Conservation (phyloP, 1,140 invertebrate species). For the Drosophila sp. region DNA sequence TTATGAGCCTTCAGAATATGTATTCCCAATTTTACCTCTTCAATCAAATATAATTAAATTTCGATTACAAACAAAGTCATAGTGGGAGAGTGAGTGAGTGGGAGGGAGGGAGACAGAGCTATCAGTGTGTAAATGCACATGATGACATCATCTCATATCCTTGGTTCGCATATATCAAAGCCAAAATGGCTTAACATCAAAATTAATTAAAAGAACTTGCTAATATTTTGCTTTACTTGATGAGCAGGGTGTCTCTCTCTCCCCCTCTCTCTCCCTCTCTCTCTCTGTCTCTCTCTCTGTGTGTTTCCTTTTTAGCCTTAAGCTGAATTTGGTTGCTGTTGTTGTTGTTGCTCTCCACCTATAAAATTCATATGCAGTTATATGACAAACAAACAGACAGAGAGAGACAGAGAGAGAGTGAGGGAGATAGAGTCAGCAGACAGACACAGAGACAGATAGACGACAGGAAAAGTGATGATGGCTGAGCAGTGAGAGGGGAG, state of each 20-base stretch:
- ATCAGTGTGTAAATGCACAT: neutral
- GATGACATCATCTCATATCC: conserved; percentile 6
- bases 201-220: conserved; percentile 53
- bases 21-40: neutral
- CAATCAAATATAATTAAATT: conserved; percentile 19
- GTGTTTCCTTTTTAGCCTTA: conserved; percentile 18
- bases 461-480: conserved; percentile 14
- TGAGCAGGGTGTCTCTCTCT: conserved; percentile 6
- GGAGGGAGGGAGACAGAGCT: neutral
- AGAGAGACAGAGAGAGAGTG: conserved; percentile 26
- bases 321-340: conserved; percentile 35
- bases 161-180: conserved; percentile 3
- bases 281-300: neutral
- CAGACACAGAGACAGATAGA: conserved; percentile 12
- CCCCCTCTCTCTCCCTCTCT: neutral
- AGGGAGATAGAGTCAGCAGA: conserved; percentile 7
- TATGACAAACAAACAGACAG: conserved; percentile 39
- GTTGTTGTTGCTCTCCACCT: conserved; percentile 7
- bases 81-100: neutral
- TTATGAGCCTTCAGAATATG: neutral
- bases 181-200: conserved; percentile 32
- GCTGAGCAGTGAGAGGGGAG: neutral
- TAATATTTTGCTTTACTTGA: conserved; percentile 29
- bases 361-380: conserved; percentile 51
- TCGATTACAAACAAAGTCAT: neutral